Percentiles rank a stretch among this genome's conserved stretches.
Evolutionary conservation across 1,140 invertebrate genomes (phyloP).

Genomic region (Drosophila novamexicana): DNA sequence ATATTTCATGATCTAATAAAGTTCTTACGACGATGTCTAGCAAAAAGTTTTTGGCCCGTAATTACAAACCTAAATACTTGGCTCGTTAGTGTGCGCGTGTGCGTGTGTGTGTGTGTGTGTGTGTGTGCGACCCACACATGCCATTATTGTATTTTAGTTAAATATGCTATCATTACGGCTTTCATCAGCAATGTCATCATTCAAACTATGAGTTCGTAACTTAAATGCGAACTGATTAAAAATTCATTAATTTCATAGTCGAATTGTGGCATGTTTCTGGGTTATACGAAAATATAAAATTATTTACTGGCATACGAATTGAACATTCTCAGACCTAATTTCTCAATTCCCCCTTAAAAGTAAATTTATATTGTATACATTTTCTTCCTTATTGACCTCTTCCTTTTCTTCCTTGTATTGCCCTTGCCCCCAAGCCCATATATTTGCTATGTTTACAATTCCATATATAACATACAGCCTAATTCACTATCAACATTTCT

Average conservation of each 20-base stretch:
- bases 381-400: too few species aligned
- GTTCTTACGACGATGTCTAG: constrained; percentile 71
- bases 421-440: too few species aligned
- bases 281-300: too few species aligned
- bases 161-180: constrained; percentile 79
- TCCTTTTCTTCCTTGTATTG: too few species aligned
- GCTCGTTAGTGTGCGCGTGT: constrained; percentile 39
- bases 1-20: constrained; percentile 83
- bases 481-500: too few species aligned
- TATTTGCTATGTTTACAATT: too few species aligned
- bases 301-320: too few species aligned
- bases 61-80: constrained; percentile 49
- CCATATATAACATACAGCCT: too few species aligned
- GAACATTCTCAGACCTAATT: too few species aligned
- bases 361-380: too few species aligned
- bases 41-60: constrained; percentile 44
- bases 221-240: constrained; percentile 57
- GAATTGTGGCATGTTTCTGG: background rate
- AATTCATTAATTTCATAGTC: constrained; percentile 34
- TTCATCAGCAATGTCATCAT: constrained; percentile 80
- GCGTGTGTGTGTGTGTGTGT: constrained; percentile 26
- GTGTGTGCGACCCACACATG: constrained; percentile 40
- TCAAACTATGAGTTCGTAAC: constrained; percentile 70
- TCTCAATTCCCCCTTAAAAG: too few species aligned
- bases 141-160: constrained; percentile 60